Percentiles rank a stretch among this genome's conserved stretches.
These are phyloP conservation scores for Bombus picipes DNA, from an alignment of 1,140 invertebrate genomes.

Conservation along the genomic window DNA sequence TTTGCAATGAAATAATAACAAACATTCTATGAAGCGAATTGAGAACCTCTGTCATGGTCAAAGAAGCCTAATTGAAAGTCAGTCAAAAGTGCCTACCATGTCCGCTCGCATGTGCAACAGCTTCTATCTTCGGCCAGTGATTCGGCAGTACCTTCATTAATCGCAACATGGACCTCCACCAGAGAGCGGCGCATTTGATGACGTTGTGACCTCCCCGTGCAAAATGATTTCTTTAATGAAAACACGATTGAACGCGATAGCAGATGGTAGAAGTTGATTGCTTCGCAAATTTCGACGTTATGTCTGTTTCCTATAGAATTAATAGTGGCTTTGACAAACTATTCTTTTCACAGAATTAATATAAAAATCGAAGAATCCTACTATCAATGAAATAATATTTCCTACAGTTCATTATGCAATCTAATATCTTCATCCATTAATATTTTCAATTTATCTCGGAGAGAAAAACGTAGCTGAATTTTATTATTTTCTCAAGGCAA, in stretches of 20 bases:
- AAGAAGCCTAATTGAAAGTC: conserved; percentile 67
- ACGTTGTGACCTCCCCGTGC: conserved; percentile 58
- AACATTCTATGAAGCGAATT: neutral
- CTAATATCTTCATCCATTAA: neutral
- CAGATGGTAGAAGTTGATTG: conserved; percentile 43
- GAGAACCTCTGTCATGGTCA: conserved; percentile 60
- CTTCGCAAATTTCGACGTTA: neutral
- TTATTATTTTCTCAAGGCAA: neutral
- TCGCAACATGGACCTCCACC: conserved; percentile 65
- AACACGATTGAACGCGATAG: conserved; percentile 68
- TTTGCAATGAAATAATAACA: neutral
- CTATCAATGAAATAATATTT: neutral
- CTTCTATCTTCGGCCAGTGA: conserved; percentile 60
- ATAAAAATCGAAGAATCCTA: neutral
- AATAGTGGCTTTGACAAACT: neutral
- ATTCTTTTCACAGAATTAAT: neutral
- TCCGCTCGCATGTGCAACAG: conserved; percentile 44
- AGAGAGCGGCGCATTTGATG: conserved; percentile 65
- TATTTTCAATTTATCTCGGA: neutral
- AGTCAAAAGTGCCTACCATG: conserved; percentile 59
- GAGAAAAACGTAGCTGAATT: neutral
- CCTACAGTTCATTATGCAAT: neutral
- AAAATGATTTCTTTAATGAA: conserved; percentile 73
- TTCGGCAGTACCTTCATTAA: conserved; percentile 71
- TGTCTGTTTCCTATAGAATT: neutral